Base-by-base conservation (phyloP, 2,113 vertebrate genomes). In the Varanus salvator region DNA sequence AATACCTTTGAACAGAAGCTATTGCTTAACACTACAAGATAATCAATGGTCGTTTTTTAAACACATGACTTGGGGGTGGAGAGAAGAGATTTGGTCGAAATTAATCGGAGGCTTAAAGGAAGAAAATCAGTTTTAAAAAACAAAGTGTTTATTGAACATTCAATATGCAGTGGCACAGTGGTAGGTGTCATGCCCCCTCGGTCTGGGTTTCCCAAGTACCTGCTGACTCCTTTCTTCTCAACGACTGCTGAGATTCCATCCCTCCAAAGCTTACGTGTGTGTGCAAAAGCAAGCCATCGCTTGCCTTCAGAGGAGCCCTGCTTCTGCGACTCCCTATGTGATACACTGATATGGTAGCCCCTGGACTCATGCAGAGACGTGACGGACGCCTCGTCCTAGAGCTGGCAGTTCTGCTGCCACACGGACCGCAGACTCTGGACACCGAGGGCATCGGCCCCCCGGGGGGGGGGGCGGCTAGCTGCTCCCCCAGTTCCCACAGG, bases 221-320 rank as follows among this genome's bases (percentile, higher is more conserved):
- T 95, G 94, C 96, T 96, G 80, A 89, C 94, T 94, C 95, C 94
- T 94, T 96, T 92, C 96, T 95, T 96, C 90, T 96, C 48, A 68
- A 74, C 3, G 23, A 48, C 29, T 68, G 27, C 8, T 6, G 60
- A 83, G 60, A 66, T 25, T 29, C 38, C 12, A 7, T 25, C 12
- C 50, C 27, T 17, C n/a, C 6, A 69, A 17, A 38, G 19, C 21
- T 71, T 85, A 17, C 3, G 25, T 1, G 7, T 8, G 50, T 21
- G 54, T 7, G 15, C 31, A 34, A 81, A 25, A 80, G 27, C 52
- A 52, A 52, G 31, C 21, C n/a, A n/a, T 29, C 5, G 9, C 19
- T 34, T 68, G 81, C 81, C 34, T 38, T 12, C n/a, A 44, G 19
- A 66, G n/a, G 60, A 66, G 4, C 9, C 34, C 60, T 8, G 4